Conservation (phyloP, 2,113 vertebrate genomes). For the Dasyprocta punctata region DNA sequence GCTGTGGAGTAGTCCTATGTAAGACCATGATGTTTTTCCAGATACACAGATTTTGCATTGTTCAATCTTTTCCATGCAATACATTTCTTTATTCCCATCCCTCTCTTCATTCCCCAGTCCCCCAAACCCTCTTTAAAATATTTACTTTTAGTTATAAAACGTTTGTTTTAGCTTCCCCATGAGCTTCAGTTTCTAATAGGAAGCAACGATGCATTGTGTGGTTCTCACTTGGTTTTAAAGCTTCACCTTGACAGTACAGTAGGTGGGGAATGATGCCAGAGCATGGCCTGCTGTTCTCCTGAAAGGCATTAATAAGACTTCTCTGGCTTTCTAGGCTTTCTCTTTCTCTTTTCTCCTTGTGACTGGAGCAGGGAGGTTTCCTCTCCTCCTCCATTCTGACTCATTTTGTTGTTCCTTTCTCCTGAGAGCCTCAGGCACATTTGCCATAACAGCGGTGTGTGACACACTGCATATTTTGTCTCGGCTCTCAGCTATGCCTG, state of each 20-base stretch:
- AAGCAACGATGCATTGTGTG: neutral
- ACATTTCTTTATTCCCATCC: neutral
- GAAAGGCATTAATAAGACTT: neutral
- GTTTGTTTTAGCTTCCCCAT: neutral
- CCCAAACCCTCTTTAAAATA: neutral
- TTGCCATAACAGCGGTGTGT: no score
- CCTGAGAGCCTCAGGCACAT: neutral
- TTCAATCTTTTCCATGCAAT: neutral
- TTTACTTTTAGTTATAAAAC: neutral
- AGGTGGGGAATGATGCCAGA: rapidly evolving
- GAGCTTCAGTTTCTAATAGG: neutral
- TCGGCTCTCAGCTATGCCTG: neutral
- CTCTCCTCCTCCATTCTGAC: neutral
- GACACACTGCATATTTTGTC: neutral
- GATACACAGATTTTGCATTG: neutral
- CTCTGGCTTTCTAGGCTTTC: neutral
- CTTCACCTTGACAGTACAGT: neutral
- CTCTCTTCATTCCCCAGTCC: rapidly evolving
- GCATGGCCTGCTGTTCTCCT: neutral
- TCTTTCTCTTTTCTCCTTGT: neutral
- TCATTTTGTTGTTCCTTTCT: neutral
- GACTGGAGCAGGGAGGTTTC: neutral
- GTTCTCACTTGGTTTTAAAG: neutral
- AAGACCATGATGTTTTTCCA: neutral
- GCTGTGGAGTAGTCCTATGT: neutral